Evolutionary conservation across 2,797 vertebrate genomes (phyloP), one percentile per base, ranked within the genome.

Genomic region (Acridotheres tristis): DNA sequence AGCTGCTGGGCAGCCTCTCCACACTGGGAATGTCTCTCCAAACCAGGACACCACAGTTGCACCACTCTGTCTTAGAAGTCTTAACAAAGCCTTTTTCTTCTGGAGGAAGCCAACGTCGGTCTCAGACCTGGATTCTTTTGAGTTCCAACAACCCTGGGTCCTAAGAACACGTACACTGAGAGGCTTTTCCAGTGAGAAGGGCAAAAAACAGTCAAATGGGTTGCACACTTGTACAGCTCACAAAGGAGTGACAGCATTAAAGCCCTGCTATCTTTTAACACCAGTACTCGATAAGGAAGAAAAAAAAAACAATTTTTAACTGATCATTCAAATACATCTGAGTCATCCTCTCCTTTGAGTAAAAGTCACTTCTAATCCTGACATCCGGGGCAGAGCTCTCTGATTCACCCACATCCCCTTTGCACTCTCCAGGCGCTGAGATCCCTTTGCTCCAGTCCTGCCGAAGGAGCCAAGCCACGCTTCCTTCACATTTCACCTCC

Each of bases 281-380:
- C 25, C 15, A 13, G 30, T 29, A 32, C 27, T 74, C 5, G 10
- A 71, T 50, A 88, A 91, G 76, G 73, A 94, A 91, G 71, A 67
- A 74, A 69, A 68, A 74, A 68, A 87, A 83, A 68, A 23, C 38
- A 58, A 81, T 72, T 93, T 89, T 91, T 63, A 91, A 84, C 86
- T 48, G 38, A 94, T 85, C 76, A 65, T 89, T 91, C 88, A 92
- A 68, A 89, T 72, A 68, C 10, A 77, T 15, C 83, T 95, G 95
- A 96, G 88, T 96, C 96, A 94, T 72, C 51, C 55, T n/a, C 78
- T 89, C 69, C 82, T 88, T 85, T 75, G 73, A 73, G 9, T 81
- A 91, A 83, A 96, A 74, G 85, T 58, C 62, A 40, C 43, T 93
- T 73, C 85, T 86, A 96, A 94, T 96, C 93, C 90, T 55, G 51